Evolutionary conservation across 2,888 invertebrate species (phyloP).

Genomic region (Homarus gammarus): DNA sequence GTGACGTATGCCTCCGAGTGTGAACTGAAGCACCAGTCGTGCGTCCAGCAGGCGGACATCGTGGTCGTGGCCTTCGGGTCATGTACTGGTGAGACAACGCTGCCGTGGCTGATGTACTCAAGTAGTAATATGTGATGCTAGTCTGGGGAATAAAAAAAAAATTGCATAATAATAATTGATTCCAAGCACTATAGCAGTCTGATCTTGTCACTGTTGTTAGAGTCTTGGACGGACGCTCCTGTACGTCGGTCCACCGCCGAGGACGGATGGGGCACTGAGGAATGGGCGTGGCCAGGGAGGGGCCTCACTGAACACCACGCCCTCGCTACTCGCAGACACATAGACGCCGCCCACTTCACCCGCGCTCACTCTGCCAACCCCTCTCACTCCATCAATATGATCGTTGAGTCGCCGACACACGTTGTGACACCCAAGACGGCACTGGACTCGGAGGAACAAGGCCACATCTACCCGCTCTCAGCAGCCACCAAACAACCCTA

Average conservation of each 20-base stretch:
- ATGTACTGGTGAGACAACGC: conserved; percentile 68
- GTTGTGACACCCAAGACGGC: conserved; percentile 48
- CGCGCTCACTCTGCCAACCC: conserved; percentile 44
- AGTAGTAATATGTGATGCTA: no score
- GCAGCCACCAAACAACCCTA: conserved; percentile 57
- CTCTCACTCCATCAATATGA: conserved; percentile 45
- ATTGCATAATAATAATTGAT: no score
- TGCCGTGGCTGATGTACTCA: neutral
- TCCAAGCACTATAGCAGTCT: no score
- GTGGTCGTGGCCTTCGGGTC: conserved; percentile 78
- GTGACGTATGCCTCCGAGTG: conserved; percentile 90
- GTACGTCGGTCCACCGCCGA: conserved; percentile 60
- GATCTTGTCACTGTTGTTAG: neutral
- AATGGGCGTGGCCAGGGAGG: conserved; percentile 39
- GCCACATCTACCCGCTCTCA: conserved; percentile 82
- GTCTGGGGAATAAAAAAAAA: no score
- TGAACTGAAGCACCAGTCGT: conserved; percentile 87
- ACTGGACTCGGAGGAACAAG: conserved; percentile 83
- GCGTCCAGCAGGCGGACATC: conserved; percentile 81
- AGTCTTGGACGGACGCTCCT: conserved; percentile 65
- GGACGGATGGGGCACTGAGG: conserved; percentile 69
- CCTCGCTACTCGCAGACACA: conserved; percentile 67
- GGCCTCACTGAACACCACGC: conserved; percentile 58
- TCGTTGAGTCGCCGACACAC: conserved; percentile 49
- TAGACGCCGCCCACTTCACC: conserved; percentile 51